These are phyloP conservation scores for Pygoscelis antarcticus DNA, from an alignment of 2,113 vertebrate genomes.

Conservation along the genomic window DNA sequence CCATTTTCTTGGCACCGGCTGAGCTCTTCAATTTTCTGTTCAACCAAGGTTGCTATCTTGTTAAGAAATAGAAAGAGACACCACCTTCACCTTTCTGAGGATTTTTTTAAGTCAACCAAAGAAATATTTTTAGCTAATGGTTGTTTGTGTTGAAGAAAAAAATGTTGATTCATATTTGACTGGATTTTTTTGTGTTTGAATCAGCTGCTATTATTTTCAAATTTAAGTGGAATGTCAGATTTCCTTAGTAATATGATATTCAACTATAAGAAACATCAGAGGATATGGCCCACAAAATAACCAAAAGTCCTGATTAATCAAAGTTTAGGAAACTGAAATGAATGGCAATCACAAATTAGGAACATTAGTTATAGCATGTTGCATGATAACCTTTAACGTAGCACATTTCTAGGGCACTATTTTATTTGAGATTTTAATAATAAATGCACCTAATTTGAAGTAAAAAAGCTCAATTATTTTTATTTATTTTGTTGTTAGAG, in stretches of 20 bases:
- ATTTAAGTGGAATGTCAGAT: background rate
- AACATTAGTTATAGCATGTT: background rate
- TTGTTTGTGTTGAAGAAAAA: background rate
- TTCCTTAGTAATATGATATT: background rate
- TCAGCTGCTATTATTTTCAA: conserved; percentile 7
- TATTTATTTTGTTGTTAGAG: background rate
- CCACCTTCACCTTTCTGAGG: background rate
- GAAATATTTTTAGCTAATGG: background rate
- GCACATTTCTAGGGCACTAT: background rate
- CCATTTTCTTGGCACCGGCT: background rate
- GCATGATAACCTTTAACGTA: background rate
- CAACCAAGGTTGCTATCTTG: background rate
- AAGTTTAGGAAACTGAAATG: background rate
- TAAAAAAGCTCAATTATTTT: background rate
- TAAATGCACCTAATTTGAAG: background rate
- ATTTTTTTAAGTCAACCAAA: background rate
- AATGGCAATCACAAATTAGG: background rate
- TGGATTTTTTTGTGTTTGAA: conserved; percentile 10
- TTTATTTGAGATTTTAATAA: background rate
- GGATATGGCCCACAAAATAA: background rate
- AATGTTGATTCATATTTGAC: background rate
- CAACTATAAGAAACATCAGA: background rate
- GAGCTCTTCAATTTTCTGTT: background rate
- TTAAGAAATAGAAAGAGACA: background rate
- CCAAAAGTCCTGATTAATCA: background rate